Evolutionary conservation across 2,113 vertebrate genomes (phyloP), one percentile per base, ranked within the genome.

Genomic region (Neogale vison): DNA sequence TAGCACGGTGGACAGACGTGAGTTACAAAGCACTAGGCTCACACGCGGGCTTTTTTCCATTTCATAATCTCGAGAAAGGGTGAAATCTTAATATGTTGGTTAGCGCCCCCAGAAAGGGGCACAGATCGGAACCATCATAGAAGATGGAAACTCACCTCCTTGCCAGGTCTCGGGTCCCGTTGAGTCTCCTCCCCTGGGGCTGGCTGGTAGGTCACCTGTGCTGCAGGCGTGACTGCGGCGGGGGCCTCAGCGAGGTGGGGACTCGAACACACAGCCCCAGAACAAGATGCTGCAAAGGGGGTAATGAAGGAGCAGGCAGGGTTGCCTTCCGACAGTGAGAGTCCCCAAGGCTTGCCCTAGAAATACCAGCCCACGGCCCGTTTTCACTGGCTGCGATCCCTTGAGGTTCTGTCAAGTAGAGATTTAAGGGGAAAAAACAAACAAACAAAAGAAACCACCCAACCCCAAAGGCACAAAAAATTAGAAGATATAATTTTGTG

Each of bases 401-500:
- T 17, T 69, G 59, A 93, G 31, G 52, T 29, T 92, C 67, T 50
- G 55, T 76, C 67, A 82, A 10, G 7, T 31, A 34, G 77, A 79
- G 45, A 57, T 42, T 63, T 45, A 50, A 47, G 26, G 63, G 29
- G 55, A n/a, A 42, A 90, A 47, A 80, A 69, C 34, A 21, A 29
- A 6, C 31, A 50, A 23, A 57, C 20, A 57, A 57, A 57, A 57
- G 20, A 57, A 57, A 57, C 52, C 52, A 63, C 24, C 59, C 14
- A 34, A n/a, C 71, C 36, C 71, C 15, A 29, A 4, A 72, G 10
- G 39, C 10, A 45, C 39, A 52, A 59, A 77, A 91, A 63, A 39
- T 96, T 34, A 69, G 34, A 57, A 95, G 57, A 24, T n/a, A 5
- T 5, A 87, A 52, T 92, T 85, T 89, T 89, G 36, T 86, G 84